These are phyloP conservation scores for Ooceraea biroi DNA, from an alignment of 1,140 invertebrate genomes.

Conservation along the genomic window DNA sequence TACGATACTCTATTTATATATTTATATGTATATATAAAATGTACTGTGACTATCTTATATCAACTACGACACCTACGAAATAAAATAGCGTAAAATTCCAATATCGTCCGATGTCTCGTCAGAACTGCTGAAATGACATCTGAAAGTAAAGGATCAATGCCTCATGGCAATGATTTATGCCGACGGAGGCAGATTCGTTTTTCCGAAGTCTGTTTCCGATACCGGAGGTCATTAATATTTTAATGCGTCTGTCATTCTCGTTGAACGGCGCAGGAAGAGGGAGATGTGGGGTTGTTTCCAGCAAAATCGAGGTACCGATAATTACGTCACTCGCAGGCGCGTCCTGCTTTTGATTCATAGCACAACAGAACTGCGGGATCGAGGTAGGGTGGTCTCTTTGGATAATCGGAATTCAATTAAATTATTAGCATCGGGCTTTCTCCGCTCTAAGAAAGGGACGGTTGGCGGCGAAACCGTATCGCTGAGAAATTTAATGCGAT, in stretches of 20 bases:
- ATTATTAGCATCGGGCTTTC: conserved; percentile 79
- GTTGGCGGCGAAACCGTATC: conserved; percentile 19
- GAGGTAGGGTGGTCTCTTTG: conserved; percentile 76
- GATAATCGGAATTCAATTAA: conserved; percentile 86
- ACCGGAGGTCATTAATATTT: conserved; percentile 82
- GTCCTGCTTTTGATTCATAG: conserved; percentile 85
- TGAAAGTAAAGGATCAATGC: conserved; percentile 54
- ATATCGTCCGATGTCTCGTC: background rate
- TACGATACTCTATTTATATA: background rate
- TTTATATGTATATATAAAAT: too few relatives aligned
- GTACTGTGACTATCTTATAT: background rate
- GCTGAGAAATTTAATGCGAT: conserved; percentile 72
- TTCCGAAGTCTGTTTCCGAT: conserved; percentile 74
- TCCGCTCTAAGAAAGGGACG: conserved; percentile 55
- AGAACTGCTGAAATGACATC: conserved; percentile 8
- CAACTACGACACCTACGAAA: background rate
- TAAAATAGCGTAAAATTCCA: background rate
- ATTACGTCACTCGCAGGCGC: conserved; percentile 83
- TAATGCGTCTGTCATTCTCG: conserved; percentile 78
- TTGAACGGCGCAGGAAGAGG: conserved; percentile 61
- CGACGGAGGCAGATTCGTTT: conserved; percentile 55
- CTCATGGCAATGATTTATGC: conserved; percentile 68
- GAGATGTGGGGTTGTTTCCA: conserved; percentile 52
- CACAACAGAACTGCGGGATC: conserved; percentile 78
- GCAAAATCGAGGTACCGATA: conserved; percentile 84